Evolutionary conservation across 2,113 vertebrate species (phyloP), one percentile per base, ranked within the genome.

Genomic region (Numida meleagris): DNA sequence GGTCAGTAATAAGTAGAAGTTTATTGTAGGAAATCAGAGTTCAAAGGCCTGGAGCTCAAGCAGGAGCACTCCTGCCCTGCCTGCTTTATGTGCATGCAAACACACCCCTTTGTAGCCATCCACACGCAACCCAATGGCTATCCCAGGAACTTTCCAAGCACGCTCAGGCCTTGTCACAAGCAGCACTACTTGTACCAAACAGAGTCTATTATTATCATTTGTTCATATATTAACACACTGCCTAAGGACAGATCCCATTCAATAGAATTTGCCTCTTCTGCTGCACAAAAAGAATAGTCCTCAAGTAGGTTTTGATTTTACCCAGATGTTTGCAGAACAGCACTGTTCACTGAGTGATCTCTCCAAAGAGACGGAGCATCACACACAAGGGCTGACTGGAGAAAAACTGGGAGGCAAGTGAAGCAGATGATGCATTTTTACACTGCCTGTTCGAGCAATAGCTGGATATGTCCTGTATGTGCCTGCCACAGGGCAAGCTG

Each of bases 381-480:
- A 3, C 9, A 19, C 1, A 8, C 19, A 4, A 1, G 4, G 38
- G 18, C 43, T 25, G 55, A 4, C 0, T 0, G 34, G 46, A 33
- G 63, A 23, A 34, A 27, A 59, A 29, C 46, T 34, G 12, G 45
- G 46, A 43, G 23, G 42, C 33, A 20, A 34, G 33, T 16, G n/a
- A 42, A 43, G 24, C 11, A 67, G 53, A 42, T 38, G 27, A 59
- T 29, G 25, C 27, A 19, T 38, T 50, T 68, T 59, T 48, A 34
- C 40, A 20, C 67, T 68, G 45, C 19, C 19, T 29, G 40, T 73
- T 46, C 34, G 43, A 62, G 46, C 18, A 34, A 42, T 38, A 53
- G 46, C 68, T 51, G 36, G 23, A 23, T 61, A 42, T 9, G 23
- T 33, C 46, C 38, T 45, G 11, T 17, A 34, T 16, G 25, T 77